A percentile compares a stretch with the other conserved stretches of the same genome.
Evolutionary conservation across 2,888 invertebrate species (phyloP).

Genomic region (Orthonevra nobilis): DNA sequence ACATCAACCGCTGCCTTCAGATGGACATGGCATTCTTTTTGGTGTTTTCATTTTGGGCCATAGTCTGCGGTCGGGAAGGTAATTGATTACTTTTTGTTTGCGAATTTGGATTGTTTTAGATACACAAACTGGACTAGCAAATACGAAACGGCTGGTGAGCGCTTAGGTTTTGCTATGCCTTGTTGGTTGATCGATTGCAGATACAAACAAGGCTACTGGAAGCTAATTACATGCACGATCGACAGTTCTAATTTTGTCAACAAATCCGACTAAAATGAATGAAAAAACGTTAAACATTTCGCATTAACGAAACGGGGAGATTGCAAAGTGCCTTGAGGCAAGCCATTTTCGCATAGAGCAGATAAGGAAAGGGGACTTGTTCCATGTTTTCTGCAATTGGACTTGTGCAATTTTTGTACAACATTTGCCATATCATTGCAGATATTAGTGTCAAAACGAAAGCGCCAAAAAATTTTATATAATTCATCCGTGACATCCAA

Average conservation of each 20-base stretch:
- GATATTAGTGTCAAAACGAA: no score
- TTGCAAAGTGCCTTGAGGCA: no score
- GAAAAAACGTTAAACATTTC: no score
- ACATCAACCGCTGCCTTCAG: slow-evolving; percentile 38
- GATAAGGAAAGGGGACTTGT: no score
- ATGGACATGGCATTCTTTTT: no score
- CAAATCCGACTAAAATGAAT: neutral
- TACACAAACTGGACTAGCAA: neutral
- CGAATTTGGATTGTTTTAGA: slow-evolving; percentile 39
- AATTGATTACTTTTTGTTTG: slow-evolving; percentile 38
- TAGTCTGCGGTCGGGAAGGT: slow-evolving; percentile 17
- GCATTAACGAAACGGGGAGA: no score
- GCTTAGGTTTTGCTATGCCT: neutral
- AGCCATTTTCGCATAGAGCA: no score
- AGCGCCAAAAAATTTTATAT: no score
- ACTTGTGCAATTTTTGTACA: no score
- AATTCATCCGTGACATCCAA: no score
- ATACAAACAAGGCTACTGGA: slow-evolving; percentile 37
- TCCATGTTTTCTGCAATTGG: no score
- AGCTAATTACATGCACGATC: slow-evolving; percentile 53
- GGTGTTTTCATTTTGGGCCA: neutral
- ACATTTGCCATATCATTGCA: no score
- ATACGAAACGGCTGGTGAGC: neutral
- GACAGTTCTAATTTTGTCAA: slow-evolving; percentile 26
- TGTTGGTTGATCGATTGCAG: slow-evolving; percentile 20